Evolutionary conservation across 1,140 invertebrate genomes (phyloP).

Genomic region (Pachyrhynchus sulphureomaculatus): DNA sequence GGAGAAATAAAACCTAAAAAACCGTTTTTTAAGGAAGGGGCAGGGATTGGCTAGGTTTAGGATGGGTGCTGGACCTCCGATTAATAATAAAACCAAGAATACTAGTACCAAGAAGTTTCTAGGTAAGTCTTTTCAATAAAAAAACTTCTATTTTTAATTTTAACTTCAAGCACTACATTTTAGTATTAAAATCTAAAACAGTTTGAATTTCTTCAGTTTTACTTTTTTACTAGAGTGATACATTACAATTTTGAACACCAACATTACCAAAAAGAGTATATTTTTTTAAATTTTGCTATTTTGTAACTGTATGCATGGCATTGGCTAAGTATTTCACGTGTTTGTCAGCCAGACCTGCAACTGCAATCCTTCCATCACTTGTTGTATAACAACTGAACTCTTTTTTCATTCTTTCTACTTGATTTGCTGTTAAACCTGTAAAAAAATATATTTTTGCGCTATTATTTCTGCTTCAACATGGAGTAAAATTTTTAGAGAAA

Average conservation of each 20-base stretch:
- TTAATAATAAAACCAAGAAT: conserved; percentile 13
- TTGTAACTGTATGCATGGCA: conserved; percentile 88
- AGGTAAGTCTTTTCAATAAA: too few relatives aligned
- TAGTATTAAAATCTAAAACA: too few relatives aligned
- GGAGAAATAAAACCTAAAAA: conserved; percentile 37
- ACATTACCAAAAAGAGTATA: conserved; percentile 44
- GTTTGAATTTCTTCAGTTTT: too few relatives aligned
- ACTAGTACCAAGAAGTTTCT: neutral
- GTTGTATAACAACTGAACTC: conserved; percentile 95
- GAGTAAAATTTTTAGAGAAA: too few relatives aligned
- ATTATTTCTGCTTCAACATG: too few relatives aligned
- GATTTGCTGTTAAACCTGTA: conserved; percentile 57
- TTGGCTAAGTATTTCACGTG: conserved; percentile 94
- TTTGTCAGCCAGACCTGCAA: conserved; percentile 92
- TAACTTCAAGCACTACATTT: neutral
- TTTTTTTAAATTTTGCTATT: conserved; percentile 47
- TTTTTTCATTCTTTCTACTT: conserved; percentile 89
- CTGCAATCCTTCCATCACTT: conserved; percentile 96
- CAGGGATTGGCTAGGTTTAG: conserved; percentile 42
- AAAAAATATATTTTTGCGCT: too few relatives aligned
- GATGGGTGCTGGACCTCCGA: conserved; percentile 33
- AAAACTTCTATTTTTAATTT: too few relatives aligned
- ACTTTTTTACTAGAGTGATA: too few relatives aligned
- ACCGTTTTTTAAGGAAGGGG: conserved; percentile 45
- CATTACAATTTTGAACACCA: too few relatives aligned